Base-by-base conservation (phyloP, 2,113 vertebrate genomes). In the Melanerpes formicivorus region DNA sequence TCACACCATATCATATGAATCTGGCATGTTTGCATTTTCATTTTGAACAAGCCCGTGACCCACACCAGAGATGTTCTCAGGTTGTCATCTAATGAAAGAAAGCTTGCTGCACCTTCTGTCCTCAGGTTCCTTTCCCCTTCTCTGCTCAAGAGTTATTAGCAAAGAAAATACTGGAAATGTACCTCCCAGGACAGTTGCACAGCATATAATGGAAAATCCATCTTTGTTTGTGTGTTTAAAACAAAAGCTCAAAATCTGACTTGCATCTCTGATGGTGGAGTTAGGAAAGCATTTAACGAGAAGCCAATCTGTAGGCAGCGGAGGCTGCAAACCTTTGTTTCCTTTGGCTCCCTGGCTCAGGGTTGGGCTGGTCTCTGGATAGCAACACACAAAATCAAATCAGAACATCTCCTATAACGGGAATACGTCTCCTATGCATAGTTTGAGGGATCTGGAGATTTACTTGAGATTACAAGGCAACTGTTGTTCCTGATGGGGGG, bases 271-370 rank as follows among this genome's bases (percentile, higher is more conserved):
- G 71, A 84, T 0, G 0, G 23, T 27, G 64, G 79, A 55, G n/a
- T 59, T 59, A 34, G 12, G 46, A 82, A 88, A 63, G 12, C 1
- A 0, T 69, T 65, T 58, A 88, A 34, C 9, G 50, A 74, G 67
- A 79, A 89, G 40, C 9, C 44, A 25, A 65, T 22, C 37, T 72
- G 25, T 64, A 59, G 87, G 66, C 32, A 80, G 17, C 59, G 73
- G 91, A 82, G 87, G 44, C 59, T 87, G 26, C 66, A 90, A 64
- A 84, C 37, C 44, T n/a, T 89, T 93, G 90, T 89, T 95, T 93
- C 84, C 84, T 92, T 93, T 95, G 94, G 81, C 90, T 93, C 40
- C 59, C 21, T 80, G 52, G 55, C 34, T 82, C 84, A 85, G 84
- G 91, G 93, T 12, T 92, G 90, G 91, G 91, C 29, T 42, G 26